A percentile compares a stretch with the other conserved stretches of the same genome.
phyloP scores from a whole-genome alignment of 1,140 invertebrate species.

The Eciton burchellii region DNA sequence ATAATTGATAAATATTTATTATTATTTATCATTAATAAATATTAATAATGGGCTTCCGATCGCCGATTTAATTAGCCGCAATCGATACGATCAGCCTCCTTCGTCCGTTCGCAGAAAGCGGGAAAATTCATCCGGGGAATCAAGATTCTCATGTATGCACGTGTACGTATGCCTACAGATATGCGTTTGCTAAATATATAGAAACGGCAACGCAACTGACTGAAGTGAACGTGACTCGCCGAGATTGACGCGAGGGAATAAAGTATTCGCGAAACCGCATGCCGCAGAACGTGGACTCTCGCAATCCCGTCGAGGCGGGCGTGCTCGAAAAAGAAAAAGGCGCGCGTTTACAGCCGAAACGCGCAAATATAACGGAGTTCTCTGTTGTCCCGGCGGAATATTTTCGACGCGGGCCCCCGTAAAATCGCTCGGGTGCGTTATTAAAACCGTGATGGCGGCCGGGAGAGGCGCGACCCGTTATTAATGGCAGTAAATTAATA shows the following conservation, averaged over 20 bases:
- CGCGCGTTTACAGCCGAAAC: conserved; percentile 8
- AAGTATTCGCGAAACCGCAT: conserved; percentile 38
- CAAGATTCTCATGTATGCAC: too few relatives aligned
- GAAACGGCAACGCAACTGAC: too few relatives aligned
- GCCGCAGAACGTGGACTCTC: conserved; percentile 38
- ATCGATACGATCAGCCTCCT: too few relatives aligned
- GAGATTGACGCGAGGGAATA: conserved; percentile 31
- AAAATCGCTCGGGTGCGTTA: conserved; percentile 18
- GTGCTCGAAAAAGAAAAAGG: background rate
- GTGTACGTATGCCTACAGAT: too few relatives aligned
- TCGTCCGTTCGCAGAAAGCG: too few relatives aligned
- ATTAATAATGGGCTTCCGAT: too few relatives aligned
- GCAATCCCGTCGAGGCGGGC: conserved; percentile 19
- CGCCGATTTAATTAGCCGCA: too few relatives aligned
- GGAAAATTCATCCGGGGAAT: too few relatives aligned
- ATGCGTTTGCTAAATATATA: too few relatives aligned
- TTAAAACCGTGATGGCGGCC: conserved; percentile 2
- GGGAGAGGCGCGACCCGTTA: conserved; percentile 52
- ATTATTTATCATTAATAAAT: too few relatives aligned
- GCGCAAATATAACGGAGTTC: conserved; percentile 33
- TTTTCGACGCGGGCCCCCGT: conserved; percentile 15
- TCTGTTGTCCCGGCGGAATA: conserved; percentile 31
- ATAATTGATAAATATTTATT: too few relatives aligned
- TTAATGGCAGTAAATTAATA: conserved; percentile 64
- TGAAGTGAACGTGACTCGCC: conserved; percentile 30